Evolutionary conservation across 2,888 invertebrate species (phyloP), one percentile per base, ranked within the genome.

Genomic region (Ferdinandea cuprea): DNA sequence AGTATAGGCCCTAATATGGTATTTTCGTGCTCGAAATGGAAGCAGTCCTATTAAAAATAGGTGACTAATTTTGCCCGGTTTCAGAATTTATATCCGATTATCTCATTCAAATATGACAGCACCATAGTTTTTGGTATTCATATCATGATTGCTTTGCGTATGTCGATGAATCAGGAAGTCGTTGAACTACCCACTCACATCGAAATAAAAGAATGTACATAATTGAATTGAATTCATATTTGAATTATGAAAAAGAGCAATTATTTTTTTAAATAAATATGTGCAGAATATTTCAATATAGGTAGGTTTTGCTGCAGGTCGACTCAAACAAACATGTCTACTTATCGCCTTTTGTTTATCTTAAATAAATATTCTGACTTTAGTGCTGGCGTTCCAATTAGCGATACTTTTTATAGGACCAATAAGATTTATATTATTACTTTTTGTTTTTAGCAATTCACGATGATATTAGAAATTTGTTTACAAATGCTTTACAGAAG

Each of bases 261-360:
- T n/a, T n/a, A n/a, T n/a, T n/a, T n/a, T n/a, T n/a, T n/a, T n/a
- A n/a, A n/a, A n/a, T n/a, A n/a, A n/a, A n/a, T n/a, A n/a, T n/a
- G n/a, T n/a, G n/a, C n/a, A n/a, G n/a, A n/a, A n/a, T n/a, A n/a
- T n/a, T n/a, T n/a, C n/a, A n/a, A n/a, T n/a, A n/a, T n/a, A n/a
- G n/a, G n/a, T n/a, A n/a, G n/a, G n/a, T n/a, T n/a, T n/a, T n/a
- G n/a, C n/a, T n/a, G n/a, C n/a, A n/a, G n/a, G n/a, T n/a, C n/a
- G n/a, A n/a, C n/a, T n/a, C n/a, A n/a, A n/a, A n/a, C n/a, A n/a
- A n/a, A 15, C 21, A 9, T n/a, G 4, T n/a, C n/a, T 21, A 59
- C 59, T 59, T 59, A 59, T 59, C 59, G 44, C n/a, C 8, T 28
- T 28, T 42, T n/a, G 30, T 59, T 59, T 59, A 44, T 30, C 59